Percentiles rank a stretch among this genome's conserved stretches.
Evolutionary conservation across 2,888 invertebrate species (phyloP).

Genomic region (Volucella inanis): DNA sequence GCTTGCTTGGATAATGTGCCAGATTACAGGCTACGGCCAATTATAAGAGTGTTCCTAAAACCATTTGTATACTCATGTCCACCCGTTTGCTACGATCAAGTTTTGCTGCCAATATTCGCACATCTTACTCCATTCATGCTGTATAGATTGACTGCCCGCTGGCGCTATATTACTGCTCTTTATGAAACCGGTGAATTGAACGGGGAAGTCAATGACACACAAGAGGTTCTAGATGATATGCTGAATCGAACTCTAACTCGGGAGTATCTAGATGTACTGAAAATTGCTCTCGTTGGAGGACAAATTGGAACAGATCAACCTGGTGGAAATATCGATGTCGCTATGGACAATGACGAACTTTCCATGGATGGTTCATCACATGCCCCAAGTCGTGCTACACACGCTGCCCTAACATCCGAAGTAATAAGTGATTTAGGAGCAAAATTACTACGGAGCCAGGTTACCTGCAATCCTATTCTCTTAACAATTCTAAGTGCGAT

Average conservation of each 20-base stretch:
- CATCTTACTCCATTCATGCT: slow-evolving; percentile 90
- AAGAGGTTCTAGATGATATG: slow-evolving; percentile 93
- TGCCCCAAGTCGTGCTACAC: slow-evolving; percentile 83
- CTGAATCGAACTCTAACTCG: slow-evolving; percentile 92
- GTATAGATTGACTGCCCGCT: slow-evolving; percentile 88
- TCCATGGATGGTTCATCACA: slow-evolving; percentile 88
- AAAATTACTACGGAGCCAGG: slow-evolving; percentile 87
- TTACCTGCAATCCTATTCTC: slow-evolving; percentile 87
- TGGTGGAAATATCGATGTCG: slow-evolving; percentile 78
- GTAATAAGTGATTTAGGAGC: slow-evolving; percentile 92
- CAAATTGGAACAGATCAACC: slow-evolving; percentile 82
- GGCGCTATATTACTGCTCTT: slow-evolving; percentile 90
- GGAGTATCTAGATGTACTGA: slow-evolving; percentile 93
- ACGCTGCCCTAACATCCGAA: slow-evolving; percentile 86
- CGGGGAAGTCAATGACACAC: slow-evolving; percentile 89
- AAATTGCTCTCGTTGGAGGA: slow-evolving; percentile 90
- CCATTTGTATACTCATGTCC: slow-evolving; percentile 94
- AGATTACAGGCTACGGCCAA: slow-evolving; percentile 92
- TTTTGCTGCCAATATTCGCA: slow-evolving; percentile 90
- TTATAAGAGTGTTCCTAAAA: slow-evolving; percentile 92
- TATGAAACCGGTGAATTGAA: slow-evolving; percentile 90
- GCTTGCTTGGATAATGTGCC: slow-evolving; percentile 87
- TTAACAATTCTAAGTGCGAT: slow-evolving; percentile 86
- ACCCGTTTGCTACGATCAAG: slow-evolving; percentile 89
- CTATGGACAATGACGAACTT: slow-evolving; percentile 87